Evolutionary conservation across 2,113 vertebrate species (phyloP).

Genomic region (Hipposideros armiger): DNA sequence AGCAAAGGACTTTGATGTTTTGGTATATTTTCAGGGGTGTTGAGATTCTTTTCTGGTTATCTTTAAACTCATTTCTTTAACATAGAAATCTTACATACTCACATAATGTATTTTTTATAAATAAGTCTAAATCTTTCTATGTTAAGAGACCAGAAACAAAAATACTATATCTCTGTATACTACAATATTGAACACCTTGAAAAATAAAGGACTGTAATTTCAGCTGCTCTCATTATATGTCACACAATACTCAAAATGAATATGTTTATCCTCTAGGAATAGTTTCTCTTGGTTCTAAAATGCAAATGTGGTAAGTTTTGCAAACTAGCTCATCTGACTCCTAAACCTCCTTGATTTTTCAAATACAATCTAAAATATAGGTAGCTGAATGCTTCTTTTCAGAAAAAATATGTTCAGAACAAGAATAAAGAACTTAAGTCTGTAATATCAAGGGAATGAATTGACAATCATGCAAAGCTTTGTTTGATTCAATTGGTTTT

Average conservation of each 20-base stretch:
- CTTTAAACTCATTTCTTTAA: not conserved
- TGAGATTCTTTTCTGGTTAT: not conserved
- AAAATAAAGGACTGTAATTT: not conserved
- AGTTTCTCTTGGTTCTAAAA: constrained; percentile 4
- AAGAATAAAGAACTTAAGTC: not conserved
- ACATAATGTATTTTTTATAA: not conserved
- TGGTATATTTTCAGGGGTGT: not conserved
- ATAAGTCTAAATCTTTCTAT: not conserved
- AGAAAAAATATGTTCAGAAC: not conserved
- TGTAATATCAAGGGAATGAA: not conserved
- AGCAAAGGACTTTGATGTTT: not conserved
- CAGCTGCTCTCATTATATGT: not conserved
- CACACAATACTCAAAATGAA: not conserved
- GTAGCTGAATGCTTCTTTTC: not conserved
- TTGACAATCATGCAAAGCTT: not conserved
- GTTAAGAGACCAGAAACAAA: not conserved
- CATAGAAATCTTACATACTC: not conserved
- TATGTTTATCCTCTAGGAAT: constrained; percentile 42
- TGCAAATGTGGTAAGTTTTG: not conserved
- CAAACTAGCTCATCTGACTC: not conserved
- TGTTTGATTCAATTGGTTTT: constrained; percentile 10
- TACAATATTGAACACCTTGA: not conserved
- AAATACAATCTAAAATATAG: constrained; percentile 21
- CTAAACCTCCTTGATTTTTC: not conserved
- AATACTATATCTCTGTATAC: not conserved